Evolutionary conservation across 2,888 invertebrate genomes (phyloP).

Genomic region (Griposia aprilina): DNA sequence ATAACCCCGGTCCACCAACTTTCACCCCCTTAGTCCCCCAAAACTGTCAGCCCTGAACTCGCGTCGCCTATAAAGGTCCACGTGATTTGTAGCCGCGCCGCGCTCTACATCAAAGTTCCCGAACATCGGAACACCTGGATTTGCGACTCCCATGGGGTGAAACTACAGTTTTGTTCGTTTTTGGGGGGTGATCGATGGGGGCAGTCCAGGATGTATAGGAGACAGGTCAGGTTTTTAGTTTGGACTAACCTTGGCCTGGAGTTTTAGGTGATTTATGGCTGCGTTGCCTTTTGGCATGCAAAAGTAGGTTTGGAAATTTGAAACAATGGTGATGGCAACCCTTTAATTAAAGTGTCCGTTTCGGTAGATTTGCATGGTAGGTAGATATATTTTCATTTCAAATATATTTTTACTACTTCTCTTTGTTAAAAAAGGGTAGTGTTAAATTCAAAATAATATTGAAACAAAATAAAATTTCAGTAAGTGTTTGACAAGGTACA

Average conservation of each 20-base stretch:
- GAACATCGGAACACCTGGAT: slow-evolving; percentile 71
- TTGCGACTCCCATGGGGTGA: slow-evolving; percentile 56
- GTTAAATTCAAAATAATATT: no score
- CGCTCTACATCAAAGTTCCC: slow-evolving; percentile 72
- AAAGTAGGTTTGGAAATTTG: not conserved
- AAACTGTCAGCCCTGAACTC: slow-evolving; percentile 58
- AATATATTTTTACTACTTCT: no score
- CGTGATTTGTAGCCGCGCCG: slow-evolving; percentile 74
- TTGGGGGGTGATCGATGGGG: slow-evolving; percentile 59
- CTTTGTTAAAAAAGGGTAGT: no score
- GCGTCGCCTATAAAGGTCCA: slow-evolving; percentile 70
- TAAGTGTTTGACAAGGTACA: no score
- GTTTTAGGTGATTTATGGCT: slow-evolving; percentile 24
- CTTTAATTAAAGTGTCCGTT: not conserved
- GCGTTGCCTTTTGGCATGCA: not conserved
- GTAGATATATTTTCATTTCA: no score
- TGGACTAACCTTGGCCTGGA: slow-evolving; percentile 56
- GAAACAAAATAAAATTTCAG: no score
- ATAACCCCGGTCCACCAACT: not conserved
- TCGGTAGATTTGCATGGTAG: no score
- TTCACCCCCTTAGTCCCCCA: slow-evolving; percentile 22
- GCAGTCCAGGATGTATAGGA: slow-evolving; percentile 43
- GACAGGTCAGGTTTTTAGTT: slow-evolving; percentile 44
- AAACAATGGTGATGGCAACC: no score
- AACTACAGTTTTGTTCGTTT: slow-evolving; percentile 63